These are phyloP conservation scores for Mesoligia furuncula DNA, from an alignment of 2,888 invertebrate genomes.

Conservation along the genomic window DNA sequence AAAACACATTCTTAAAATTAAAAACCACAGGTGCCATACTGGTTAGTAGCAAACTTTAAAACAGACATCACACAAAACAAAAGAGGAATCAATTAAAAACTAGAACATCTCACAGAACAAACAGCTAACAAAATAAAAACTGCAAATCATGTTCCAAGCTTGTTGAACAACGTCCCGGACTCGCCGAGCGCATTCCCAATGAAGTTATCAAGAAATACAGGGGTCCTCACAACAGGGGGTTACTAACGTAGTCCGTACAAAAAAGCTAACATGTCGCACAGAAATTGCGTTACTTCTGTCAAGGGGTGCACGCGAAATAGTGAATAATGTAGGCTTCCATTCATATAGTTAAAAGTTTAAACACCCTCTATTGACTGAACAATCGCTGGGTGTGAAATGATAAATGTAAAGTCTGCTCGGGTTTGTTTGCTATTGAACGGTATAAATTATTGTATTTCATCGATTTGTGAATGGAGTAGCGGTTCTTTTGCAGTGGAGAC, in stretches of 20 bases:
- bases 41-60: constrained; percentile 65
- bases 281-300: constrained; percentile 77
- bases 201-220: constrained; percentile 88
- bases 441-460: constrained; percentile 57
- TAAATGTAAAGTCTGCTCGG: constrained; percentile 77
- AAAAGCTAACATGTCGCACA: constrained; percentile 80
- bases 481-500: constrained; percentile 33
- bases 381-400: constrained; percentile 82
- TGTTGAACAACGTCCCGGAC: constrained; percentile 73
- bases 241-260: constrained; percentile 72
- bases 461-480: constrained; percentile 46
- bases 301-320: constrained; percentile 82
- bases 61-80: constrained; percentile 49
- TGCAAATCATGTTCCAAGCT: constrained; percentile 73
- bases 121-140: constrained; percentile 57
- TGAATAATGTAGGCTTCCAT: constrained; percentile 86
- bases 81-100: constrained; percentile 28
- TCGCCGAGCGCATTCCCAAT: constrained; percentile 78
- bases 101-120: constrained; percentile 45
- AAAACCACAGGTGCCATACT: constrained; percentile 8
- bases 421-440: constrained; percentile 63
- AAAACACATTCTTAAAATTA: background rate
- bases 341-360: constrained; percentile 86
- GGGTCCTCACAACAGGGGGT: constrained; percentile 77
- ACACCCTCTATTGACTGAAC: constrained; percentile 86